phyloP scores from a whole-genome alignment of 2,113 vertebrate genomes.

The Rattus rattus region DNA sequence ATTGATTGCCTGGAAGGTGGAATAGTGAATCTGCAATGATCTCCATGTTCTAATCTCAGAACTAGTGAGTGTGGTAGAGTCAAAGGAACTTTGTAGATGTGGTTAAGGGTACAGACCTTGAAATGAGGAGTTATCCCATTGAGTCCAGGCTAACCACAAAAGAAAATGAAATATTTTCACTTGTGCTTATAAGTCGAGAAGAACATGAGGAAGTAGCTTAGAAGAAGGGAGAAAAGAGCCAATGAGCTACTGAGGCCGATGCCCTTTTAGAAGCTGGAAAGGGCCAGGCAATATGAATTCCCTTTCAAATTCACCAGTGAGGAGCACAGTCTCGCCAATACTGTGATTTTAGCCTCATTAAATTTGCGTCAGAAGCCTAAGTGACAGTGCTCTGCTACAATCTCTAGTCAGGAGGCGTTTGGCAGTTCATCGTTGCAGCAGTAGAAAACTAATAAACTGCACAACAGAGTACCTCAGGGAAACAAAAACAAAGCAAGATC shows the following conservation, averaged over 20 bases:
- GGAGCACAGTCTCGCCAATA: background rate
- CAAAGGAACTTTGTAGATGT: background rate
- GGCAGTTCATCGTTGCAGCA: background rate
- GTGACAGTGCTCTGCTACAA: background rate
- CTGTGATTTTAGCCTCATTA: background rate
- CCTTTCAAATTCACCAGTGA: background rate
- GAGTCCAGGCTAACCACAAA: background rate
- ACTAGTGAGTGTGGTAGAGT: background rate
- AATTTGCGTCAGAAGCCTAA: background rate
- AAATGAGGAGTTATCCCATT: background rate
- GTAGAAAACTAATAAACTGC: background rate
- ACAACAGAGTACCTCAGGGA: background rate
- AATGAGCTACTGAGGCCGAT: background rate
- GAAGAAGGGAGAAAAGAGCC: background rate
- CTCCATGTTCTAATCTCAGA: background rate
- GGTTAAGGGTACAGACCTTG: background rate
- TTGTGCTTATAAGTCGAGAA: background rate
- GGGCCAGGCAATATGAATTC: background rate
- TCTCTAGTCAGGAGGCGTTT: background rate
- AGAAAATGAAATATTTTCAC: background rate
- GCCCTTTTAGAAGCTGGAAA: background rate
- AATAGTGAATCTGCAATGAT: background rate
- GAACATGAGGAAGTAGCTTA: background rate
- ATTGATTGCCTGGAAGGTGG: background rate
- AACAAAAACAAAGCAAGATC: conserved; percentile 22